Evolutionary conservation across 2,888 invertebrate species (phyloP).

Genomic region (Schrankia costaestrigalis): DNA sequence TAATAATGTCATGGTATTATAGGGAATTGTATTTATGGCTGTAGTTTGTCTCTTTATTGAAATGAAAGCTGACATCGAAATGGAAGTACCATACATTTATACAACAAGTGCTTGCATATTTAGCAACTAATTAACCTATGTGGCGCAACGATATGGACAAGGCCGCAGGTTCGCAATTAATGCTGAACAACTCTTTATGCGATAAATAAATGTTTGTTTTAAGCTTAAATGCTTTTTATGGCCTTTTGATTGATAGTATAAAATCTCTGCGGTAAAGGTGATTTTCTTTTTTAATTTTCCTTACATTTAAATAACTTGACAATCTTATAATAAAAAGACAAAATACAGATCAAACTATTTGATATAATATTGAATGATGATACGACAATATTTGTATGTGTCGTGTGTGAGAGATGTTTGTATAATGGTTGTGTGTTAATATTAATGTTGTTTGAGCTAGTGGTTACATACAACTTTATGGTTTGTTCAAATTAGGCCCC

Average conservation of each 20-base stretch:
- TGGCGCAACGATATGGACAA: too few relatives aligned
- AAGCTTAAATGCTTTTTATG: too few relatives aligned
- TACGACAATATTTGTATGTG: constrained; percentile 22
- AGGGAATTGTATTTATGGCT: constrained; percentile 5
- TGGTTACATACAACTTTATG: constrained; percentile 6
- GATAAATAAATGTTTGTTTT: too few relatives aligned
- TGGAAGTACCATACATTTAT: background rate
- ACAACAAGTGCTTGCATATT: too few relatives aligned
- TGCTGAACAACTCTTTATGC: too few relatives aligned
- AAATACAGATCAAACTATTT: constrained; percentile 8
- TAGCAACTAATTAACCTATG: too few relatives aligned
- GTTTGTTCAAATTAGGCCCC: constrained; percentile 26
- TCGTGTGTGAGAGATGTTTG: constrained; percentile 23
- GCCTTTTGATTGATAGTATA: too few relatives aligned
- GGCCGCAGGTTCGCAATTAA: too few relatives aligned
- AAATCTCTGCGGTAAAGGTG: too few relatives aligned
- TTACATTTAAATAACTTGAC: too few relatives aligned
- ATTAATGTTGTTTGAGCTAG: constrained; percentile 17
- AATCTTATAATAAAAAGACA: too few relatives aligned
- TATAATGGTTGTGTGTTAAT: constrained; percentile 28
- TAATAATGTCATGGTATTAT: constrained; percentile 6
- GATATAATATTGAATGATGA: constrained; percentile 4
- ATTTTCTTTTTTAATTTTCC: too few relatives aligned
- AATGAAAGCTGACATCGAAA: background rate
- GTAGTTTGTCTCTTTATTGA: constrained; percentile 12